A percentile compares a stretch with the other conserved stretches of the same genome.
These are phyloP conservation scores for Musca vetustissima DNA, from an alignment of 1,140 invertebrate genomes.

Conservation along the genomic window DNA sequence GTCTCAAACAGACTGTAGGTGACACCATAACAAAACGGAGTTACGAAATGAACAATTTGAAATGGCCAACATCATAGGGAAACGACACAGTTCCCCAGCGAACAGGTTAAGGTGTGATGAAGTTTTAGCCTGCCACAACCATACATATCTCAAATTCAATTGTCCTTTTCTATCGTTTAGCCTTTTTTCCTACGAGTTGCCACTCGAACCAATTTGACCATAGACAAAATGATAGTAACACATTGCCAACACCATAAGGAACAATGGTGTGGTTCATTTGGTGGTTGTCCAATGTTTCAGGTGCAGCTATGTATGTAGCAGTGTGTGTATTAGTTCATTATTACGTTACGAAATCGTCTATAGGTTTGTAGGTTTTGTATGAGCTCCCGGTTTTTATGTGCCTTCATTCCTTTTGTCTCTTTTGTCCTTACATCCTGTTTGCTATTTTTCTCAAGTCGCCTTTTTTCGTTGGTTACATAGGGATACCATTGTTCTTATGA, in stretches of 20 bases:
- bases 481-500: too few species aligned
- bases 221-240: slow-evolving; percentile 13
- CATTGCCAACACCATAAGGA: slow-evolving; percentile 2
- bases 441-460: background rate
- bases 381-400: background rate
- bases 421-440: slow-evolving; percentile 1
- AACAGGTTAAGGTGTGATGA: too few species aligned
- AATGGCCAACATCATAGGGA: too few species aligned
- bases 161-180: background rate
- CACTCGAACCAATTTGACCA: background rate
- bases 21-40: too few species aligned
- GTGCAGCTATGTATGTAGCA: background rate
- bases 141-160: background rate
- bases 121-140: too few species aligned
- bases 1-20: too few species aligned
- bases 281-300: background rate
- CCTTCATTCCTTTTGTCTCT: background rate
- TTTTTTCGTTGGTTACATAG: background rate
- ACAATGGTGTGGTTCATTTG: background rate
- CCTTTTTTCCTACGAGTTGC: background rate
- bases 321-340: slow-evolving; percentile 3
- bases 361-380: slow-evolving; percentile 4
- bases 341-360: background rate
- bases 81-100: too few species aligned
- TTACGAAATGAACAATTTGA: too few species aligned